Evolutionary conservation across 2,113 vertebrate genomes (phyloP).

Genomic region (Scopus umbretta): DNA sequence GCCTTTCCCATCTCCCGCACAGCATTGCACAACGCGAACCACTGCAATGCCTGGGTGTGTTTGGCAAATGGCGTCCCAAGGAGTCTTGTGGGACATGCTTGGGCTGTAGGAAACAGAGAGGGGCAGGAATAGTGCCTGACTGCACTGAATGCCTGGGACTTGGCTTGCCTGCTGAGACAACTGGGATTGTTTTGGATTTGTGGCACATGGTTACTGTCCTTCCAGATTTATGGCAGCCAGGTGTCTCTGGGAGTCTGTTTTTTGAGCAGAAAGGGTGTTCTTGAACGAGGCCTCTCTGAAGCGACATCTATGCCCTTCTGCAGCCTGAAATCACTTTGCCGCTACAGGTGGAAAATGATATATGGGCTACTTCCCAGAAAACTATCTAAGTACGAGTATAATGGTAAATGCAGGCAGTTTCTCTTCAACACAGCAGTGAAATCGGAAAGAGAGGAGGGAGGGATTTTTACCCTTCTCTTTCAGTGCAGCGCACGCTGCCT

Average conservation of each 20-base stretch:
- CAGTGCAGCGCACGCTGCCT: fast-evolving
- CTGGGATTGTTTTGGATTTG: neutral
- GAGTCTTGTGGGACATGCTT: neutral
- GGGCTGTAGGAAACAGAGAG: neutral
- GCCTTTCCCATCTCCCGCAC: neutral
- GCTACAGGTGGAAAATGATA: neutral
- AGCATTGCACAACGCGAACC: too few species aligned
- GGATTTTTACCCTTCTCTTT: neutral
- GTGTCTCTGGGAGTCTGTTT: neutral
- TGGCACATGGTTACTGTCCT: neutral
- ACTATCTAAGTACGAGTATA: neutral
- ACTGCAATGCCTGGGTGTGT: neutral
- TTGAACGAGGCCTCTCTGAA: neutral
- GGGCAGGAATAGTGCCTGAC: neutral
- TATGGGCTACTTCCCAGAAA: neutral
- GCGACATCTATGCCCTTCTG: neutral
- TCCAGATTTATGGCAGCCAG: neutral
- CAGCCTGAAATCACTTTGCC: neutral
- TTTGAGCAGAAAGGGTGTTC: neutral
- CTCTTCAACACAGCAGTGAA: neutral
- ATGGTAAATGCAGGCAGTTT: neutral
- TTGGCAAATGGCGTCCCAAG: neutral
- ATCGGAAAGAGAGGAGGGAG: neutral
- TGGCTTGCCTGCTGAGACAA: neutral
- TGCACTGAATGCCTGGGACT: neutral